A percentile compares a stretch with the other conserved stretches of the same genome.
Evolutionary conservation across 2,888 invertebrate species (phyloP).

Genomic region (Scaptomyza tumidula): DNA sequence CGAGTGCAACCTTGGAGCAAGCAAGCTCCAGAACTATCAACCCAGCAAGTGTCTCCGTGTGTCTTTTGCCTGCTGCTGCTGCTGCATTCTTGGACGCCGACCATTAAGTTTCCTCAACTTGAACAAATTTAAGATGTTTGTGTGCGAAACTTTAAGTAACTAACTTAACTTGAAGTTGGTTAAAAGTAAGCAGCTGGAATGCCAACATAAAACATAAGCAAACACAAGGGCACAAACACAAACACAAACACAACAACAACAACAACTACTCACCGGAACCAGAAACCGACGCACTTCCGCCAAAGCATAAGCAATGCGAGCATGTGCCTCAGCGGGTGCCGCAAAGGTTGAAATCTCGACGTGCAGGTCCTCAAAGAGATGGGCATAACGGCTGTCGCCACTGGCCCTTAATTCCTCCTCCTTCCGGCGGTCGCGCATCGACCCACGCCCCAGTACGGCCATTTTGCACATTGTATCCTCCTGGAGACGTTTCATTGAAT

Average conservation of each 20-base stretch:
- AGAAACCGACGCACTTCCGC: constrained; percentile 92
- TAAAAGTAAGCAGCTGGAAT: constrained; percentile 24
- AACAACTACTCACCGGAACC: constrained; percentile 87
- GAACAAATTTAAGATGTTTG: constrained; percentile 58
- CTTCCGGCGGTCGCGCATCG: constrained; percentile 97
- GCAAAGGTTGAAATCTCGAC: constrained; percentile 96
- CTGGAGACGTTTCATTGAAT: constrained; percentile 95
- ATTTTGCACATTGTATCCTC: constrained; percentile 98
- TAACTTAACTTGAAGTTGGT: constrained; percentile 18
- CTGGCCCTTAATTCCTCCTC: constrained; percentile 96
- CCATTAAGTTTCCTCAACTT: constrained; percentile 43
- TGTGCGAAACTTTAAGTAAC: constrained; percentile 47
- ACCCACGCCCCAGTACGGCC: constrained; percentile 96
- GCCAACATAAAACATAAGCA: constrained; percentile 21
- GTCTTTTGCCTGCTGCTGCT: background rate
- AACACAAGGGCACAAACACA: background rate
- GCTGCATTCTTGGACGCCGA: background rate
- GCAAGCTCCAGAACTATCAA: constrained; percentile 5
- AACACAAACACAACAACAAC: background rate
- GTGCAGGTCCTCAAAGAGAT: constrained; percentile 95
- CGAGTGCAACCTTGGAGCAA: constrained; percentile 67
- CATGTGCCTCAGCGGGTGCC: constrained; percentile 95
- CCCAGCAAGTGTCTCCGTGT: constrained; percentile 1
- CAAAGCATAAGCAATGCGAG: constrained; percentile 92
- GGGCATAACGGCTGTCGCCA: constrained; percentile 96